Percentiles rank a stretch among this genome's conserved stretches.
phyloP scores from a whole-genome alignment of 1,140 invertebrate species.

The Gonioctena quinquepunctata region DNA sequence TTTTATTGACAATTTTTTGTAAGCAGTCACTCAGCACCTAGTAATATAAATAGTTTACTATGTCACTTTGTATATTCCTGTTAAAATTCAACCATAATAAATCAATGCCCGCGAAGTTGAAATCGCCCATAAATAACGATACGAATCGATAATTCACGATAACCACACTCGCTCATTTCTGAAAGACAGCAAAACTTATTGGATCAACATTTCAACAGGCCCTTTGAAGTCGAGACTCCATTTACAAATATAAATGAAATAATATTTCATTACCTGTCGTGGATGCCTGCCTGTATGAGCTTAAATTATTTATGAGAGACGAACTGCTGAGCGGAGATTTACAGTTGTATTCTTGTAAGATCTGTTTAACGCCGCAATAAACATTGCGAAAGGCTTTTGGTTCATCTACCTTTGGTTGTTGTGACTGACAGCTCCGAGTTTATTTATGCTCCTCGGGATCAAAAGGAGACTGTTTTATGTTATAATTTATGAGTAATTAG shows the following conservation, averaged over 20 bases:
- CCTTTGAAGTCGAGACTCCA: background rate
- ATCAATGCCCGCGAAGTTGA: background rate
- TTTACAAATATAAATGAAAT: background rate
- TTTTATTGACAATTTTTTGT: too few relatives aligned
- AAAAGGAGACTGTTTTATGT: conserved; percentile 50
- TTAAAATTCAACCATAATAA: background rate
- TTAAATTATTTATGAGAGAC: conserved; percentile 28
- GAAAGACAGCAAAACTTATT: background rate
- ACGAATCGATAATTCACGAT: background rate
- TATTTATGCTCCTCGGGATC: conserved; percentile 48
- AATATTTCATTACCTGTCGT: conserved; percentile 18
- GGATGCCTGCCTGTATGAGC: background rate
- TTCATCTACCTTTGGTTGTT: conserved; percentile 47
- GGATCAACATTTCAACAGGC: background rate
- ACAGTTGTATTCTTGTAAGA: conserved; percentile 43
- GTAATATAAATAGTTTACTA: background rate
- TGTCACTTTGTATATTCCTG: background rate
- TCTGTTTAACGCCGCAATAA: conserved; percentile 40
- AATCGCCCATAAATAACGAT: background rate
- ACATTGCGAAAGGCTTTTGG: conserved; percentile 39
- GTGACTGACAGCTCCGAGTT: conserved; percentile 43
- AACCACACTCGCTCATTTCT: background rate
- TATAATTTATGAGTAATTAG: conserved; percentile 44
- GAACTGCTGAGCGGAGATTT: conserved; percentile 26
- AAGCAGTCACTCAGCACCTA: background rate